phyloP scores from a whole-genome alignment of 2,888 invertebrate genomes.

The Spialia ferax region DNA sequence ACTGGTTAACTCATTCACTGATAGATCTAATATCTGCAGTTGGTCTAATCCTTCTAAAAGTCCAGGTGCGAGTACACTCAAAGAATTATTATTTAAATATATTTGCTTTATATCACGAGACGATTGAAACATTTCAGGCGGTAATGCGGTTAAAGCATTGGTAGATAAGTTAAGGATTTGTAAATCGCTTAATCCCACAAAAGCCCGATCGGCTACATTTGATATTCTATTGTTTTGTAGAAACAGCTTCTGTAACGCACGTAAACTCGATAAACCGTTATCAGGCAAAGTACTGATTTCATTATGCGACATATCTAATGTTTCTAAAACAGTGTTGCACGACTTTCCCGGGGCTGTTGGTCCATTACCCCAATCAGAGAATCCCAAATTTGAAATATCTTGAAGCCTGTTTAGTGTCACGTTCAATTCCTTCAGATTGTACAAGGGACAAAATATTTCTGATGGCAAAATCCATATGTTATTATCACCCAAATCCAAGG shows the following conservation, averaged over 20 bases:
- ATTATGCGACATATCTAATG: slow-evolving; percentile 91
- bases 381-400: slow-evolving; percentile 91
- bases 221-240: slow-evolving; percentile 92
- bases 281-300: slow-evolving; percentile 90
- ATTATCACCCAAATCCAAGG: slow-evolving; percentile 91
- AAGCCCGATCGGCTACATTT: slow-evolving; percentile 91
- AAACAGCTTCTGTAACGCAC: slow-evolving; percentile 89
- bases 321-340: slow-evolving; percentile 90
- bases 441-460: slow-evolving; percentile 91
- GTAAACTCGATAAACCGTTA: slow-evolving; percentile 90
- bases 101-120: slow-evolving; percentile 91
- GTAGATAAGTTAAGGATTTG: slow-evolving; percentile 92
- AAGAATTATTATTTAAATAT: slow-evolving; percentile 92
- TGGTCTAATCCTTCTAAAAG: slow-evolving; percentile 91
- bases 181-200: slow-evolving; percentile 89
- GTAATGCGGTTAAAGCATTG: slow-evolving; percentile 92
- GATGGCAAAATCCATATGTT: slow-evolving; percentile 92
- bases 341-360: slow-evolving; percentile 89
- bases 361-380: slow-evolving; percentile 91
- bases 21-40: slow-evolving; percentile 91
- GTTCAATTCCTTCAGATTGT: slow-evolving; percentile 90
- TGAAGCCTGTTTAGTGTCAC: slow-evolving; percentile 92
- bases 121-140: slow-evolving; percentile 92
- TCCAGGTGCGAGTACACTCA: slow-evolving; percentile 91
- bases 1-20: slow-evolving; percentile 91